Base-by-base conservation (phyloP, 23 tunicate species). In the Botrylloides violaceus region DNA sequence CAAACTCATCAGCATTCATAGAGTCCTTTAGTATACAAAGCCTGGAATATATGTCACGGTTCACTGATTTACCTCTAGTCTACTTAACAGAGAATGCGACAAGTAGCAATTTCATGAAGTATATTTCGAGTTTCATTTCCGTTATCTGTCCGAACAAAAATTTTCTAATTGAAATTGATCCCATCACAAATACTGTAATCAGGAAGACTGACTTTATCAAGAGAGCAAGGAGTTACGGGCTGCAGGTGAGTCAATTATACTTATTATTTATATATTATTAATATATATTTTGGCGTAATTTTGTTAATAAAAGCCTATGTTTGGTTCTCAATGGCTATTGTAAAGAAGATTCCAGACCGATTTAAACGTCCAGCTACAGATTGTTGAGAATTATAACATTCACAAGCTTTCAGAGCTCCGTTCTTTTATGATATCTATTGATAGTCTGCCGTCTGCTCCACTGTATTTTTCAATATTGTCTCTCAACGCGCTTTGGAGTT, bases 1-100 rank as follows among this genome's bases (percentile, higher is more conserved):
- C 48, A 36, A 49, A 64, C 5, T 66, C 85, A 0, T 78, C 90
- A 3, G 78, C 89, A 66, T 84, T 83, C 48, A 33, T 92, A 34
- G 90, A 92, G 58, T 92, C 98, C 6, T 92, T 92, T 64, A 64
- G 64, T 60, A 70, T 58, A 49, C 36, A 57, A 15, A 84, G 92
- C 58, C 34, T 92, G 29, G 25, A 58, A 20, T 84, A 84, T 58
- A 77, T 92, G 92, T 61, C 87, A 0, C 55, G 29, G 24, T 59
- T 39, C 12, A 92, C 98, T 3, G 70, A 62, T 2, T 70, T 92
- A 24, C 98, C 92, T 20, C 68, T 92, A 2, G 63, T 90, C 12
- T 75, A 32, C 22, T 72, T 88, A 18, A 75, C 78, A 1, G 34
- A 62, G 19, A 43, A 32, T 0, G 39, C 49, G 2, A 0, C 27